Percentiles rank a stretch among this genome's conserved stretches.
Conservation (phyloP, 1,140 invertebrate genomes). For the Conus betulinus region DNA sequence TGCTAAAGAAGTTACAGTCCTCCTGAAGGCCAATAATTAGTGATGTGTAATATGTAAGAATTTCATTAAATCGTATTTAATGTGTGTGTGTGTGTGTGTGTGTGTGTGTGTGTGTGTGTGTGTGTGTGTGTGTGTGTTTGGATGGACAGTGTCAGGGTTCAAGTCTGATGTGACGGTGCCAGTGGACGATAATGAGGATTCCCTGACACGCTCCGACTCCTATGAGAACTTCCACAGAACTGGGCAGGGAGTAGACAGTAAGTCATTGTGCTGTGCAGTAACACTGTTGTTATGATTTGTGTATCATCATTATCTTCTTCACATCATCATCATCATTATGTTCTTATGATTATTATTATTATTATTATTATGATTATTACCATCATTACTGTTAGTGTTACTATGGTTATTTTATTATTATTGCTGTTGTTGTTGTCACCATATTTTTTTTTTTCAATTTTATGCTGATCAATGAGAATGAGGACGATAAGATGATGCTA, state of each 20-base stretch:
- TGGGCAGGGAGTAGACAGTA: slow-evolving; percentile 27
- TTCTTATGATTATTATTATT: too few relatives aligned
- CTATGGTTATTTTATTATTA: background rate
- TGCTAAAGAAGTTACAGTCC: too few relatives aligned
- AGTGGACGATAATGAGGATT: slow-evolving; percentile 81
- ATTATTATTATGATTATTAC: background rate
- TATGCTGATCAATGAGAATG: too few relatives aligned
- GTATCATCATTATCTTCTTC: background rate
- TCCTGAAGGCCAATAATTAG: too few relatives aligned
- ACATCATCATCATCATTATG: background rate
- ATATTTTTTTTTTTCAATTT: too few relatives aligned
- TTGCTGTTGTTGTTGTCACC: background rate
- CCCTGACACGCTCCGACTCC: slow-evolving; percentile 87
- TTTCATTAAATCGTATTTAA: too few relatives aligned
- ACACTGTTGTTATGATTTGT: background rate
- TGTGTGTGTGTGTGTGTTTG: background rate
- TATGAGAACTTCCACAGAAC: slow-evolving; percentile 83
- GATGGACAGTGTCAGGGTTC: slow-evolving; percentile 65
- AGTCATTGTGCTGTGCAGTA: background rate
- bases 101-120: slow-evolving; percentile 20
- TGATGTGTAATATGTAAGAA: too few relatives aligned
- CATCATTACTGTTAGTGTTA: background rate
- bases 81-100: slow-evolving; percentile 2
- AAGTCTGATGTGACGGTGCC: slow-evolving; percentile 72
- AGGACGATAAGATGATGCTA: too few relatives aligned